These are phyloP conservation scores for Psammodynastes pulverulentus DNA, from an alignment of 2,113 vertebrate genomes.

Conservation along the genomic window DNA sequence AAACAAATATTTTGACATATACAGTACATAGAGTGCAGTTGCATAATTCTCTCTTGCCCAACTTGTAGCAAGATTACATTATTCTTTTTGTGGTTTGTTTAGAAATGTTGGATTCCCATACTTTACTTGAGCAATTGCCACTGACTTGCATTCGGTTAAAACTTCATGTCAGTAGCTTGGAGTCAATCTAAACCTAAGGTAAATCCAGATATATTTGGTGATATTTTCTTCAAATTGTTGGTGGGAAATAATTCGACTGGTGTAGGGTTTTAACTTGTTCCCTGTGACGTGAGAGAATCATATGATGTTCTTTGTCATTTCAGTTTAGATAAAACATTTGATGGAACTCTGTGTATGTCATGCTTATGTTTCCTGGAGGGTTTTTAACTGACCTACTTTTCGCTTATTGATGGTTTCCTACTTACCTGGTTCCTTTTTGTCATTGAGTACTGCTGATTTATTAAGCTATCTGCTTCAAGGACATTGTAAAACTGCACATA, in stretches of 20 bases:
- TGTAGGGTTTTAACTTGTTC: conserved; percentile 31
- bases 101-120: conserved; percentile 35
- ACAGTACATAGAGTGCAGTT: conserved; percentile 35
- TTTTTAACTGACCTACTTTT: conserved; percentile 59
- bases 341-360: background rate
- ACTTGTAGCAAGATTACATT: background rate
- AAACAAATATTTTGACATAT: conserved; percentile 45
- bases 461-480: conserved; percentile 63
- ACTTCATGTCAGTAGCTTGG: conserved; percentile 32
- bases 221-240: conserved; percentile 18
- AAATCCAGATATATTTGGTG: conserved; percentile 4
- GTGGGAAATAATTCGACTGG: conserved; percentile 27
- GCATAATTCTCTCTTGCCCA: conserved; percentile 16
- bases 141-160: conserved; percentile 51
- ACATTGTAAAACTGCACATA: conserved; percentile 48
- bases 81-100: conserved; percentile 32
- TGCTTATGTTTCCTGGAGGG: conserved; percentile 40
- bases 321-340: conserved; percentile 46
- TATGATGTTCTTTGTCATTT: conserved; percentile 43
- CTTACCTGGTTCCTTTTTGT: conserved; percentile 58
- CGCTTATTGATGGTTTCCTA: conserved; percentile 34
- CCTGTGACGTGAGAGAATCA: conserved; percentile 14
- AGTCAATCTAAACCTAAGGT: conserved; percentile 14
- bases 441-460: conserved; percentile 58
- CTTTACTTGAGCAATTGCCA: conserved; percentile 29